phyloP scores from a whole-genome alignment of 2,797 vertebrate genomes.

The Lepus oiostolus region DNA sequence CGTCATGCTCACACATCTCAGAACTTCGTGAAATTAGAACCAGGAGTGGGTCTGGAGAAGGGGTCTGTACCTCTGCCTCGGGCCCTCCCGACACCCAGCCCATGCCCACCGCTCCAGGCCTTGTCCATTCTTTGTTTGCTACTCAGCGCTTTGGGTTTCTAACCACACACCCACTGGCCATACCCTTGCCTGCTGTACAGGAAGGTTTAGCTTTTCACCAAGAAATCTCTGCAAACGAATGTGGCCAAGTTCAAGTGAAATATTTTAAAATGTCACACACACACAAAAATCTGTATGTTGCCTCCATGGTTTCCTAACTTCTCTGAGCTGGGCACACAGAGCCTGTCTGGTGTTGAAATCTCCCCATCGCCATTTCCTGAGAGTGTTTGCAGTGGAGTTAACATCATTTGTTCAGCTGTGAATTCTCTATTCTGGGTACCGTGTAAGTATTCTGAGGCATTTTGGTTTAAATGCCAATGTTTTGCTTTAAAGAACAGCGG shows the following conservation, averaged over 20 bases:
- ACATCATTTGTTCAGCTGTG: slow-evolving; percentile 67
- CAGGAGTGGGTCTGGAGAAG: neutral
- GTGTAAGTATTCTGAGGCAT: slow-evolving; percentile 29
- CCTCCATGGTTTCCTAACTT: slow-evolving; percentile 44
- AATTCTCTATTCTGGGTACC: slow-evolving; percentile 58
- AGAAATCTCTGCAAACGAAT: slow-evolving; percentile 43
- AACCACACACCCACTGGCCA: neutral
- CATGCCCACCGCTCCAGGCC: too few species aligned
- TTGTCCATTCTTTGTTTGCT: neutral
- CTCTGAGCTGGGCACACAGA: neutral
- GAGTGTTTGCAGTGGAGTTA: slow-evolving; percentile 41
- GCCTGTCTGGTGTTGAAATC: neutral
- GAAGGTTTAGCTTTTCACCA: neutral
- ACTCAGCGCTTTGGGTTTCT: neutral
- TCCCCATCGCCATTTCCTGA: neutral
- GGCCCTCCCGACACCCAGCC: rapidly evolving
- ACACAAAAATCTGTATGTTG: neutral
- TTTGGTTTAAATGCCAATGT: slow-evolving; percentile 55
- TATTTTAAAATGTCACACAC: slow-evolving; percentile 18
- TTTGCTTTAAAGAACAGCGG: slow-evolving; percentile 64
- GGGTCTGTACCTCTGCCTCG: neutral
- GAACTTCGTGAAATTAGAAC: neutral
- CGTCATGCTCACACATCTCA: neutral
- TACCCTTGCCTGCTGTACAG: neutral
- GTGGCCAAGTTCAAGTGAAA: slow-evolving; percentile 36